phyloP scores from a whole-genome alignment of 2,113 vertebrate species.

The Hepsetus odoe region DNA sequence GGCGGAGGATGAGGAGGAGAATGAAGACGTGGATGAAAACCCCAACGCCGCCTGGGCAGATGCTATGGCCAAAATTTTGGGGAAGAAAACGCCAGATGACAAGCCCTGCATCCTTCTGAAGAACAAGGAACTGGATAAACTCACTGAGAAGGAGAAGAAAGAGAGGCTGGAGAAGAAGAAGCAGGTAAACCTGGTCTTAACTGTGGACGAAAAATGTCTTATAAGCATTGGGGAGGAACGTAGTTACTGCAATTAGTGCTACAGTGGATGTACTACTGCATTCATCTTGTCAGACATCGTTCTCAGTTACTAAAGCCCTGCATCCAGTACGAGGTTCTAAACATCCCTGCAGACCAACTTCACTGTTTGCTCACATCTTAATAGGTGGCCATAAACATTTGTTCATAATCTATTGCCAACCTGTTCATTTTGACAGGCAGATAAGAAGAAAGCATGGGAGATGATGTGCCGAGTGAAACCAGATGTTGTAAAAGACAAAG shows the following conservation, averaged over 20 bases:
- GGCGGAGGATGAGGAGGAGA: conserved; percentile 5
- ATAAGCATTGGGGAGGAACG: too few relatives aligned
- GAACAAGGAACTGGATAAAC: conserved; percentile 83
- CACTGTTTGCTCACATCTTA: too few relatives aligned
- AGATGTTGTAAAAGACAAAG: conserved; percentile 84
- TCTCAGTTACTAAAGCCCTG: neutral
- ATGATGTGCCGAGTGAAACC: conserved; percentile 92
- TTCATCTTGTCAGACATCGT: neutral
- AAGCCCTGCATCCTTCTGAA: conserved; percentile 83
- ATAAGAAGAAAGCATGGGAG: conserved; percentile 90
- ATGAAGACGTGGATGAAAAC: conserved; percentile 54
- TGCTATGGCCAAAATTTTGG: conserved; percentile 93
- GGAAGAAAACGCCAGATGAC: conserved; percentile 77
- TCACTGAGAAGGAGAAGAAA: conserved; percentile 75
- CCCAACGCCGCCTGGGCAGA: conserved; percentile 86
- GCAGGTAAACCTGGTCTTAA: conserved; percentile 73
- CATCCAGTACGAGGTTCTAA: neutral
- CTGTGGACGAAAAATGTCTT: too few relatives aligned
- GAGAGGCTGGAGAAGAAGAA: conserved; percentile 81
- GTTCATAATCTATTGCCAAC: neutral
- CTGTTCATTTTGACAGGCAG: conserved; percentile 71
- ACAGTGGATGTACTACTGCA: too few relatives aligned
- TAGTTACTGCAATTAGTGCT: too few relatives aligned
- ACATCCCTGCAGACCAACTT: too few relatives aligned
- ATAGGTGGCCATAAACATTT: neutral